These are phyloP conservation scores for Eptesicus fuscus DNA, from an alignment of 2,113 vertebrate genomes.

Conservation along the genomic window DNA sequence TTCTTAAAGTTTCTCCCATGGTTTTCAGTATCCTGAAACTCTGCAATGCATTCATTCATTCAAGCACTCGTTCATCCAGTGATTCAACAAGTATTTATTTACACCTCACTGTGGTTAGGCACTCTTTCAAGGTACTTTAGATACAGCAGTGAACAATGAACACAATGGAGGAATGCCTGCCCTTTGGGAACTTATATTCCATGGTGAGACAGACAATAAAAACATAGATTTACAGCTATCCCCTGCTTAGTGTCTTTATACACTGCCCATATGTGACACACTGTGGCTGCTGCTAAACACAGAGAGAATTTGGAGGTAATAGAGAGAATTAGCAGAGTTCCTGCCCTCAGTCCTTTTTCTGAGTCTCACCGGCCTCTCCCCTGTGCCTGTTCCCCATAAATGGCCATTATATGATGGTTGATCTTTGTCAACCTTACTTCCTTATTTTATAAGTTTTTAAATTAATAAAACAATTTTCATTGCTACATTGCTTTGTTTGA, in stretches of 20 bases:
- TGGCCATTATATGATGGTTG: neutral
- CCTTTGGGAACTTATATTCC: neutral
- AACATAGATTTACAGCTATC: neutral
- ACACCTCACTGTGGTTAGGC: neutral
- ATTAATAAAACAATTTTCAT: neutral
- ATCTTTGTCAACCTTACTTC: neutral
- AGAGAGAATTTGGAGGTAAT: neutral
- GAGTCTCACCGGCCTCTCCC: neutral
- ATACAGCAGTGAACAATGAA: neutral
- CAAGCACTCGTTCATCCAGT: neutral
- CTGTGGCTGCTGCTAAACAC: too few relatives aligned
- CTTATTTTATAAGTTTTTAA: neutral
- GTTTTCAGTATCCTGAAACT: neutral
- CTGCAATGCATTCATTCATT: neutral
- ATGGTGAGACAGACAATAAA: neutral
- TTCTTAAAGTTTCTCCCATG: neutral
- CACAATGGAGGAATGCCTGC: neutral
- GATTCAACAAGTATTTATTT: neutral
- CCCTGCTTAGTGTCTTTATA: neutral
- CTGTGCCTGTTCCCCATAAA: neutral
- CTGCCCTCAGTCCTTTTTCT: neutral
- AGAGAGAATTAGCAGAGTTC: fast-evolving
- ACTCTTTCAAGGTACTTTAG: neutral
- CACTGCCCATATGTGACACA: fast-evolving
- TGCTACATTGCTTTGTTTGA: neutral